Conservation (phyloP, 2,888 invertebrate genomes). For the Cosmorhoe ocellata region DNA sequence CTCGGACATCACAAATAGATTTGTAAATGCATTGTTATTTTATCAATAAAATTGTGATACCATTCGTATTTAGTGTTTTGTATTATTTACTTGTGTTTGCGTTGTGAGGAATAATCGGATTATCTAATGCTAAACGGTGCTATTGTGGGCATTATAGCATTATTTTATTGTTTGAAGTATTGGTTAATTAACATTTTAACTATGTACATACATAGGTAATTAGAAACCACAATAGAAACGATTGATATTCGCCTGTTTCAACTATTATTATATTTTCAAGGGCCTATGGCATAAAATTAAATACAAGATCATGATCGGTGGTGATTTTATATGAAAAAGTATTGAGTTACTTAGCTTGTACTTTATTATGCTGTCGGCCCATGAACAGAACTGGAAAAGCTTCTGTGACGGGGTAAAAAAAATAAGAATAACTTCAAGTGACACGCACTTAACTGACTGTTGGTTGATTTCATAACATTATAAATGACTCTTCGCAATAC, state of each 20-base stretch:
- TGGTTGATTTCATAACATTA: neutral
- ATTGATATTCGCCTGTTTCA: neutral
- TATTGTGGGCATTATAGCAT: slow-evolving; percentile 35
- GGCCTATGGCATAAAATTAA: neutral
- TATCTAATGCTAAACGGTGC: slow-evolving; percentile 51
- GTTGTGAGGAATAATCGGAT: slow-evolving; percentile 22
- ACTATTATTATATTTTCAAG: neutral
- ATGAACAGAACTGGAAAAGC: too few relatives aligned
- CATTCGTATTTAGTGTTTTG: slow-evolving; percentile 46
- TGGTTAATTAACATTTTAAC: slow-evolving; percentile 6
- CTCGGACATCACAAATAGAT: slow-evolving; percentile 34
- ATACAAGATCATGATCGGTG: too few relatives aligned
- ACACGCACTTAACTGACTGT: slow-evolving; percentile 1
- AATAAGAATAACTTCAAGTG: neutral
- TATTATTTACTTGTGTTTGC: slow-evolving; percentile 33
- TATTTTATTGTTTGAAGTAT: slow-evolving; percentile 23
- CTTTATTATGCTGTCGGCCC: too few relatives aligned
- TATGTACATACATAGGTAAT: slow-evolving; percentile 1
- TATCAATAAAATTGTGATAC: slow-evolving; percentile 54
- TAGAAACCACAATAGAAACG: neutral
- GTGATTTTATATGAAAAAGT: too few relatives aligned
- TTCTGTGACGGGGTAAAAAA: too few relatives aligned
- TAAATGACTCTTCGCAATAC: neutral
- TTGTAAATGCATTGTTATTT: slow-evolving; percentile 37
- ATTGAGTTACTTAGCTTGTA: too few relatives aligned